Evolutionary conservation across 1,140 invertebrate species (phyloP), one percentile per base, ranked within the genome.

Genomic region (Holcopasites calliopsidis): DNA sequence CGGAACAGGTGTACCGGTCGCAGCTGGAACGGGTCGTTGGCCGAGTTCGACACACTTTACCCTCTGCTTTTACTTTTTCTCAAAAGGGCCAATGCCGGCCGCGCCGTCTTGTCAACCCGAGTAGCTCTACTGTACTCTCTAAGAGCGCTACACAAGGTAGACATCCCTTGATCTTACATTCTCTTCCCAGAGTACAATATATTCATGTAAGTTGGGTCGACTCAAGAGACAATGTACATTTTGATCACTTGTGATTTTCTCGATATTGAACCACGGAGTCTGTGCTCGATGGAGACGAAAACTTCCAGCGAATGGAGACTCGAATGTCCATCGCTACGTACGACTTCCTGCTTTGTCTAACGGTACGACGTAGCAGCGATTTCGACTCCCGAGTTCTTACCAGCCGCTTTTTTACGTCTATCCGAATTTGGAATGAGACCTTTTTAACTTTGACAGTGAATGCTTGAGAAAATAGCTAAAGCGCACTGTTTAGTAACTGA

Each of bases 1-100:
- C 31, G 72, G 33, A 55, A 75, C 73, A 68, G 49, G 75, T 71
- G 75, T 49, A 18, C 42, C 4, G n/a, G 1, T 61, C 57, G 38
- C 60, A 82, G 65, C 49, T 50, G 64, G 50, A 23, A 26, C 70
- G 23, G 77, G 55, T 68, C 80, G 61, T 80, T 72, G 81, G 78
- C 79, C 69, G 54, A 40, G 21, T 49, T 50, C 60, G 76, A 65
- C 76, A 82, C 54, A 81, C 62, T 79, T 75, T 11, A 70, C 60
- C 60, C 60, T 49, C 42, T 26, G 79, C 75, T 80, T 79, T 77
- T 80, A 82, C 80, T 82, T 80, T 82, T 80, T 77, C 71, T 50
- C 70, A 31, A 44, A 66, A 73, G 54, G 42, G 42, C 69, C 65
- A 58, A 50, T 58, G 54, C 33, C 49, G 26, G 49, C 16, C 44